Evolutionary conservation across 2,888 invertebrate species (phyloP), one percentile per base, ranked within the genome.

Genomic region (Willowsia nigromaculata): DNA sequence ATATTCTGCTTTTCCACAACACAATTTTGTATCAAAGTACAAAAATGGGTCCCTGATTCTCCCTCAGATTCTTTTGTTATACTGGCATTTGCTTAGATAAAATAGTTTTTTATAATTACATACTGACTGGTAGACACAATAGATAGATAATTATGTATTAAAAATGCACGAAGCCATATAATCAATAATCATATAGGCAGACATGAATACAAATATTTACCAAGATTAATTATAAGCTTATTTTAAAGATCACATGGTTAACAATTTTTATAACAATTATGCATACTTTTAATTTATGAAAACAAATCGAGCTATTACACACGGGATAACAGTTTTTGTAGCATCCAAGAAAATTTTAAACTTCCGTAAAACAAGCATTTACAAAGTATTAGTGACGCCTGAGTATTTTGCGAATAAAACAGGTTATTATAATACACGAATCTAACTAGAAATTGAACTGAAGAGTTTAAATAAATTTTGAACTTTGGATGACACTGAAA

Each of bases 21-120:
- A 43, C 25, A 0, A 37, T 71, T 43, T 71, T 71, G 71, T 71
- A 71, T 40, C 71, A 71, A 71, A 71, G 71, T 71, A 71, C 71
- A 71, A 71, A 71, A 43, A 76, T 76, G 47, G 85, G 85, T 85
- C 85, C 86, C 86, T 86, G 86, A 80, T 86, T 86, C 86, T 86
- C 80, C 50, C 80, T 86, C 86, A 86, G 86, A 85, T 56, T 84
- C 62, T 53, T 7, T 56, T 30, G 33, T 53, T 83, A 53, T 85
- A 85, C 85, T 85, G 85, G 85, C 76, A 71, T 80, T 30, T 30
- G 22, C 30, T n/a, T 78, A 76, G 3, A 33, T 40, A 62, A 59
- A 43, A 22, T 59, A 56, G 53, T 25, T 47, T 30, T 40, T 74
- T 56, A 15, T 27, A 80, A 56, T 80, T 40, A 62, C 25, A 62